These are phyloP conservation scores for Eristalis tenax DNA, from an alignment of 2,888 invertebrate genomes.

Conservation along the genomic window DNA sequence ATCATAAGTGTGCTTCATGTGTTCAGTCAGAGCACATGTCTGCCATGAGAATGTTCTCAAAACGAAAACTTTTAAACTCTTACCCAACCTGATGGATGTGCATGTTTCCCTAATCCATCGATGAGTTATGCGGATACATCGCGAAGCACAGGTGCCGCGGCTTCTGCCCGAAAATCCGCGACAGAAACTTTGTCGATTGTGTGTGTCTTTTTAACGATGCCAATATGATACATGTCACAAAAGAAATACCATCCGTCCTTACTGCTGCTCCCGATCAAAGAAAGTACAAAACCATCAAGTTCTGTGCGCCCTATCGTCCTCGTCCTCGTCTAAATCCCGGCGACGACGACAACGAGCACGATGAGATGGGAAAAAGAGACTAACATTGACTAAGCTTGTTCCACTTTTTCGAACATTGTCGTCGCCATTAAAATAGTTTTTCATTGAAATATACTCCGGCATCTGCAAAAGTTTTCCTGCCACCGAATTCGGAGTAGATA, in stretches of 20 bases:
- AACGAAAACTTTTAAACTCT: not conserved
- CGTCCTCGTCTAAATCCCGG: conserved; percentile 18
- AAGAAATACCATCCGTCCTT: not conserved
- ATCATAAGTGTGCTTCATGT: not conserved
- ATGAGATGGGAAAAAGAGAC: not conserved
- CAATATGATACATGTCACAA: not conserved
- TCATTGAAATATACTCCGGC: conserved; percentile 33
- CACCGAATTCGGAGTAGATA: conserved; percentile 8
- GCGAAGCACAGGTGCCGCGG: conserved; percentile 19
- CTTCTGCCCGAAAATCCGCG: conserved; percentile 8
- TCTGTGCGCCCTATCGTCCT: not conserved
- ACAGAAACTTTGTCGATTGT: conserved; percentile 42
- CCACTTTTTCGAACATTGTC: conserved; percentile 45
- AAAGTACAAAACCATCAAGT: conserved; percentile 13
- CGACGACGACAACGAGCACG: not conserved
- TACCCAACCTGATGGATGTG: conserved; percentile 20
- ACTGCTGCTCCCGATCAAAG: not conserved
- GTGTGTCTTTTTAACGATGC: conserved; percentile 22
- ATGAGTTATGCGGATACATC: conserved; percentile 1
- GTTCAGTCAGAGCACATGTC: not conserved
- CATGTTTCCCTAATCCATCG: conserved; percentile 24
- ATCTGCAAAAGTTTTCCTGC: conserved; percentile 8
- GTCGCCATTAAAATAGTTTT: conserved; percentile 50
- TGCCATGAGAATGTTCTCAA: not conserved
- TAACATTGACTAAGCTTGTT: conserved; percentile 46